These are phyloP conservation scores for Lithophane ornitopus DNA, from an alignment of 2,888 invertebrate genomes.

Conservation along the genomic window DNA sequence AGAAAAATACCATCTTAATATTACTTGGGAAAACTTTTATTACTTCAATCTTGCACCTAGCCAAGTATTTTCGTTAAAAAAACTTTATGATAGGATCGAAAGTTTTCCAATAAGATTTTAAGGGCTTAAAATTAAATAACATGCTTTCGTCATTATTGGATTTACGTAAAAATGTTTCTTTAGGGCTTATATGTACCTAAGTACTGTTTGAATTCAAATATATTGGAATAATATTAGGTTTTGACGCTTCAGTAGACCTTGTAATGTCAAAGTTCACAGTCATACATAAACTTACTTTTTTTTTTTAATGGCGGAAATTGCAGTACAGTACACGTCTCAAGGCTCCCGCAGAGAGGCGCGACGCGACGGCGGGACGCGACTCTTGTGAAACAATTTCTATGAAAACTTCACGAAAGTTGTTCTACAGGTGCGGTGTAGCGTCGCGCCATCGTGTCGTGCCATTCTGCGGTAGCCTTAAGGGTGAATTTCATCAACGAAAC, in stretches of 20 bases:
- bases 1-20: neutral
- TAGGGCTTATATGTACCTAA: neutral
- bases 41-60: slow-evolving; percentile 18
- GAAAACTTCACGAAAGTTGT: neutral
- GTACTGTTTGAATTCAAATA: slow-evolving; percentile 21
- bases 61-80: slow-evolving; percentile 12
- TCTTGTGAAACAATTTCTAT: neutral
- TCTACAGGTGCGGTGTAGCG: neutral
- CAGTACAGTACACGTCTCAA: neutral
- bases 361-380: neutral
- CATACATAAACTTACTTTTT: no score
- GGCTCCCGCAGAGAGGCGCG: neutral
- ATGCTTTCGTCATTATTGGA: slow-evolving; percentile 47
- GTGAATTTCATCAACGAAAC: neutral
- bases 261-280: neutral
- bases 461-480: neutral
- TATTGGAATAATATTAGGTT: slow-evolving; percentile 17
- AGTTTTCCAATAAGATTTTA: slow-evolving; percentile 33
- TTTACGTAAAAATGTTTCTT: slow-evolving; percentile 36
- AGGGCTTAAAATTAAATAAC: slow-evolving; percentile 34
- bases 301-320: no score
- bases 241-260: neutral
- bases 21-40: slow-evolving; percentile 13
- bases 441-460: neutral
- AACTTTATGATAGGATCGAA: slow-evolving; percentile 33